Evolutionary conservation across 2,888 invertebrate species (phyloP), one percentile per base, ranked within the genome.

Genomic region (Petrolisthes manimaculis): DNA sequence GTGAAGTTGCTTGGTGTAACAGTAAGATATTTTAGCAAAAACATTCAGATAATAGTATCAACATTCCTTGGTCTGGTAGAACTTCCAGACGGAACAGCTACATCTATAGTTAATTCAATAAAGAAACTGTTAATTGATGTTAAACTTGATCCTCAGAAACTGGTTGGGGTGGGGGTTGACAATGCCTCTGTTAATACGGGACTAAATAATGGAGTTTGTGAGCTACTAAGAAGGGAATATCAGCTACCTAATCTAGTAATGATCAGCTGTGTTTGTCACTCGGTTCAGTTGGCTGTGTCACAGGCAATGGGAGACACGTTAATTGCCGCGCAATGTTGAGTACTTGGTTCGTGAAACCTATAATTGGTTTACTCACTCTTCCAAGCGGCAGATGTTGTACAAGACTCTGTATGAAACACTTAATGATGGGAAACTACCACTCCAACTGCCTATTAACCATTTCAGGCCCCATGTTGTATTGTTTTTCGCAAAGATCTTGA

Each of bases 101-200:
- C 9, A 18, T 61, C 18, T 61, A 61, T 61, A 18, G 61, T 61
- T 0, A 61, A 61, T 61, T 9, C 61, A 12, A 61, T 61, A 9
- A 61, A 61, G 18, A 61, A 61, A 9, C 61, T 61, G 37, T 61
- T 61, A 61, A 9, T 12, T 12, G 61, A 12, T 12, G 61, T 61
- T 12, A 9, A 61, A 18, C 61, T 61, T 61, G 61, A 2, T 61
- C 61, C 61, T 61, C 61, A 61, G 37, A 77, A 77, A 24, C n/a
- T 77, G 51, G 37, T 77, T 51, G 61, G 81, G 9, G 53, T 61
- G 18, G 61, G 81, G 24, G 81, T 61, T 81, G 81, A 81, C 54
- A 83, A 37, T 74, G 74, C 69, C 1, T 61, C 12, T 9, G 12
- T 12, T 61, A 12, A 18, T 61, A 61, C 18, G 9, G 61, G 61